phyloP scores from a whole-genome alignment of 2,797 vertebrate genomes.

The Aplochiton taeniatus region DNA sequence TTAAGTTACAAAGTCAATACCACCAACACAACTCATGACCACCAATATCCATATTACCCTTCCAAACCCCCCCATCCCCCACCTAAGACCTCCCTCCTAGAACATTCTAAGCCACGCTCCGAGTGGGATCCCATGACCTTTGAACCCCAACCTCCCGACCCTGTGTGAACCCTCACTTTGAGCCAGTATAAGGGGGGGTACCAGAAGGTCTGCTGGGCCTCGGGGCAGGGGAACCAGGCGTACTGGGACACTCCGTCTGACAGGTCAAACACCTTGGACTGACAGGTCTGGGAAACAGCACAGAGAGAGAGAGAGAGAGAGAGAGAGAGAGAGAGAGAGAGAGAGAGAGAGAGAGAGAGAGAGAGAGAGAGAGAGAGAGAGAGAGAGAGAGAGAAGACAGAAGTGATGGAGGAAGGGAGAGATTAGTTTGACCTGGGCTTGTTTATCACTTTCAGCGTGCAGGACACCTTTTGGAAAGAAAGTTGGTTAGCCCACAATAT shows the following conservation, averaged over 20 bases:
- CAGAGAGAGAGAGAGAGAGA: conserved; percentile 8
- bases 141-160: too few relatives aligned
- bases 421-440: too few relatives aligned
- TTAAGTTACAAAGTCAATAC: too few relatives aligned
- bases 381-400: too few relatives aligned
- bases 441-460: too few relatives aligned
- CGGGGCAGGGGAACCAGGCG: conserved; percentile 92
- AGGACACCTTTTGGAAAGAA: too few relatives aligned
- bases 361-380: not conserved
- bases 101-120: not conserved
- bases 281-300: conserved; percentile 78
- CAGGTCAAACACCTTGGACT: conserved; percentile 92
- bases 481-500: too few relatives aligned
- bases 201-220: conserved; percentile 67
- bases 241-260: conserved; percentile 90
- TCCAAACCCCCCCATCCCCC: not conserved
- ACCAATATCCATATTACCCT: too few relatives aligned
- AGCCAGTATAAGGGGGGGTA: conserved; percentile 82
- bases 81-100: not conserved
- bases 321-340: not conserved
- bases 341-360: not conserved
- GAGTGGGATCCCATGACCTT: too few relatives aligned
- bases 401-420: too few relatives aligned
- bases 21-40: too few relatives aligned
- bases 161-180: conserved; percentile 76